Base-by-base conservation (phyloP, 2,113 vertebrate genomes). In the Oncorhynchus tshawytscha region DNA sequence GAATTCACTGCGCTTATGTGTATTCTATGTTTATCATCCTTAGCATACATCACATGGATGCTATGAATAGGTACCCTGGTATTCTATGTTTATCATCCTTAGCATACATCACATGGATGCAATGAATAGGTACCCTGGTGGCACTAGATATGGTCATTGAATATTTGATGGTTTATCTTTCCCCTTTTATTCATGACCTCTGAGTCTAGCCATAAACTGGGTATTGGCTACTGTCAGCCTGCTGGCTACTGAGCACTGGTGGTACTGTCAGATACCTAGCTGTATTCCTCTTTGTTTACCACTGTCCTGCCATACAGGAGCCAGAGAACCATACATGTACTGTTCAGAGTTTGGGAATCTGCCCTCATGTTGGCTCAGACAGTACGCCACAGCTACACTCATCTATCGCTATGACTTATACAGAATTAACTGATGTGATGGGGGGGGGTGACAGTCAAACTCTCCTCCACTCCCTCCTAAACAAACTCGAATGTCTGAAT, bases 91-190 rank as follows among this genome's bases (percentile, higher is more conserved):
- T 85, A 81, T 85, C 88, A 87, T 89, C 74, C 82, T 79, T 79
- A 80, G 86, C 87, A 87, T 89, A 75, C 82, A 91, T 87, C 86
- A 89, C 84, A 77, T 79, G 78, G n/a, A 18, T 24, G 79, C 91
- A 91, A 88, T 85, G 78, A 91, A 92, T 88, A 78, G 81, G 74
- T 71, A 67, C 79, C 85, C 92, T 93, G 91, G 82, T 87, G 80
- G 76, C 83, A 85, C 85, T 86, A 90, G 94, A 94, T 93, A 93
- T 88, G 86, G 84, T 84, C 89, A 92, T 91, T 91, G 89, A 82
- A 92, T 85, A 87, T 93, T 93, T 94, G 92, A 92, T 92, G 81
- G 87, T 87, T 92, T 87, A 92, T 92, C 89, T 88, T 83, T 83
- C 70, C 34, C 78, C 59, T 91, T 90, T 84, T 90, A 89, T 91